Base-by-base conservation (phyloP, 2,888 invertebrate genomes). In the Anodontia alba region DNA sequence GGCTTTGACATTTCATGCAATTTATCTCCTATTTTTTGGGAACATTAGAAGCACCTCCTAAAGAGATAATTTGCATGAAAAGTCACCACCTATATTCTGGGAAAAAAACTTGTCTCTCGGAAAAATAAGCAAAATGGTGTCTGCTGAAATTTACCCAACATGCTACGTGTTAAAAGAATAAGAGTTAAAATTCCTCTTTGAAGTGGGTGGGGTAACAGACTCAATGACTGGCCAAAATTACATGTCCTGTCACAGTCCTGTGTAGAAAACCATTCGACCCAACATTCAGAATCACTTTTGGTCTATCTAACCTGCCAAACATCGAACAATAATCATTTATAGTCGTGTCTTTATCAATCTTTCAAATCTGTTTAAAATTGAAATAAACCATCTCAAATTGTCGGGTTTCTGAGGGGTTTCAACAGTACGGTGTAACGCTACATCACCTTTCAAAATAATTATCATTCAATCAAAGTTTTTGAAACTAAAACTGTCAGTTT, bases 401-500 rank as follows among this genome's bases (percentile, higher is more conserved):
- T 12, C 7, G 5, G 12, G 26, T 8, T 54, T 54, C 26, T 5
- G 26, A 26, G 7, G 3, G 20, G 26, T 15, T 26, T 20, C 54
- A 26, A 54, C 54, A 54, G 23, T 54, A 26, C 46, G 17, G 46
- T 46, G 46, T 46, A 46, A 46, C 46, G 46, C 46, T 46, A 54
- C 54, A 54, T 54, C 54, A 54, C 54, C 54, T 54, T 54, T 54
- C n/a, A 54, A 54, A 54, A 23, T 62, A 33, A 62, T 62, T 62
- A 62, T 62, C 62, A 17, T 33, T 62, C 33, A 62, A 62, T 62
- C 62, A 62, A 62, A 33, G 20, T 62, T 62, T 57, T 62, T 31
- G 62, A 62, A 62, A 62, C 62, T 62, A 62, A 62, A 62, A 62
- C 62, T 62, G 62, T 62, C 62, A 62, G 33, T 62, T 62, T 62